Evolutionary conservation across 1,140 invertebrate species (phyloP), one percentile per base, ranked within the genome.

Genomic region (Philaenus spumarius): DNA sequence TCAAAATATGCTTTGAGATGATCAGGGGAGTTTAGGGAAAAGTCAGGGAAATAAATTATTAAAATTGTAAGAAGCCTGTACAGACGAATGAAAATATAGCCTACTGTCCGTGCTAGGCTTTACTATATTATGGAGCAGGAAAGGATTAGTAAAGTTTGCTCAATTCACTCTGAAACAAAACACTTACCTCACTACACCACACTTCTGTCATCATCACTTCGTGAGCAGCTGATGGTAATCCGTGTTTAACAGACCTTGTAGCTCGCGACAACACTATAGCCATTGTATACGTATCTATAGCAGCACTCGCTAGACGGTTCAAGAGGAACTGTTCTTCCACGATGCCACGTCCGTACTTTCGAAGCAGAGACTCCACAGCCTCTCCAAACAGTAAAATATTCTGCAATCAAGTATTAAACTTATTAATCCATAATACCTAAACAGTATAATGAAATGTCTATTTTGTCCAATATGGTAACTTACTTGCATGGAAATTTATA

Each of bases 261-360:
- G 91, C 87, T 67, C 97, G 78, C 6, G 95, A 95, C 50, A 98
- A 74, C 17, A 90, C 86, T 22, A 85, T 85, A 26, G 84, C 82
- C 82, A 93, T 92, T 1, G 85, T 81, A 73, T 96, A 98, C 15
- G 89, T 90, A 74, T 98, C 95, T 62, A 99, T 93, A 24, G 94
- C 90, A 40, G 89, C 81, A 70, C 93, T 83, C 0, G 96, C 90
- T 58, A 99, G 76, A 62, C 91, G 79, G 68, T 95, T 95, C 3
- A 99, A 75, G 48, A 96, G 72, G 71, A 92, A 94, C 77, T 99
- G 97, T 70, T 97, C 83, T 63, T 98, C 87, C 59, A 85, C 85
- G 60, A 98, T 89, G 68, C 80, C 82, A 72, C 89, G 91, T 14
- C 91, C 90, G 75, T 97, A 85, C 75, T 94, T 94, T 15, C 93